phyloP scores from a whole-genome alignment of 2,113 vertebrate genomes.

The Istiophorus platypterus region DNA sequence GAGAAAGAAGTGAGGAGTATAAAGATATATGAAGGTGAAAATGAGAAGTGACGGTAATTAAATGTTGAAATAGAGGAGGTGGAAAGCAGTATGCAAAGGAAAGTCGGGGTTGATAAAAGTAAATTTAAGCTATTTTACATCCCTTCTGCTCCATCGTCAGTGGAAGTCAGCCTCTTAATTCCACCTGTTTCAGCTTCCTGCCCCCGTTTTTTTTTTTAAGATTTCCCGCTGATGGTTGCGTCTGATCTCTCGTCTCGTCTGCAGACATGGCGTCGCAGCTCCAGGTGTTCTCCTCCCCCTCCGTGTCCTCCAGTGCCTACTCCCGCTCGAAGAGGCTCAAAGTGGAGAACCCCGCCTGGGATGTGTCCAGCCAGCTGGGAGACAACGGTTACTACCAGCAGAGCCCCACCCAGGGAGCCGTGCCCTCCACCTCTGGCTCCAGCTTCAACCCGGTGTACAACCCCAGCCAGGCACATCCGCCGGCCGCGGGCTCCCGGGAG shows the following conservation, averaged over 20 bases:
- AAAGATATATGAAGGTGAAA: no score
- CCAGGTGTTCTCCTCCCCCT: conserved; percentile 97
- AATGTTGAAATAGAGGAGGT: no score
- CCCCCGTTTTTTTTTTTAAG: neutral
- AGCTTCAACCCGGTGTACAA: conserved; percentile 89
- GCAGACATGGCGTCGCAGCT: conserved; percentile 98
- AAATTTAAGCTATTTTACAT: no score
- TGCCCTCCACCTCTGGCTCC: conserved; percentile 83
- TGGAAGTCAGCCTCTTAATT: neutral
- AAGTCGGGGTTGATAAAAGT: no score
- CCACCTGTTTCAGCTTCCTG: neutral
- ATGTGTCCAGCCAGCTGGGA: conserved; percentile 90
- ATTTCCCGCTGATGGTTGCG: neutral
- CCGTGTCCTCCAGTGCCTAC: conserved; percentile 97
- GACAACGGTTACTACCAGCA: conserved; percentile 92
- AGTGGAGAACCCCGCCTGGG: conserved; percentile 95
- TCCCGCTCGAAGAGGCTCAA: conserved; percentile 97
- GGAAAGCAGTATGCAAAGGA: no score
- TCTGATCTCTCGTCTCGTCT: neutral
- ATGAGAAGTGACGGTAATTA: no score
- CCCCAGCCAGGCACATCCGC: conserved; percentile 86
- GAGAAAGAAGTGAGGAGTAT: no score
- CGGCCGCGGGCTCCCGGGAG: conserved; percentile 87
- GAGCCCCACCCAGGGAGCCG: conserved; percentile 87
- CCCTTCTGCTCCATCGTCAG: no score